A percentile compares a stretch with the other conserved stretches of the same genome.
Evolutionary conservation across 2,888 invertebrate genomes (phyloP).

Genomic region (Schizaphis graminum): DNA sequence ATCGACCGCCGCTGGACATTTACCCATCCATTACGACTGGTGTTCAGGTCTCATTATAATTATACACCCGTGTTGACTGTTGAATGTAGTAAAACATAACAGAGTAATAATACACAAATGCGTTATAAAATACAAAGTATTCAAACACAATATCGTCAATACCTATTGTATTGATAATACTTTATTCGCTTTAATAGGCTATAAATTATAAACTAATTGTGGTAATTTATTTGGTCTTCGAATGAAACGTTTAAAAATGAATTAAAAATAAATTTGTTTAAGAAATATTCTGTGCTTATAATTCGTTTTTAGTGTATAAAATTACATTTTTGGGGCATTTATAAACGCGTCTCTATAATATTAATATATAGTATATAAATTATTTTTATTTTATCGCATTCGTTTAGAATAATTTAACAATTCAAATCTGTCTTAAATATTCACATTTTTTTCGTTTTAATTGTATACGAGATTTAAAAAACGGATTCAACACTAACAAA

Average conservation of each 20-base stretch:
- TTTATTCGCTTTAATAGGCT: not conserved
- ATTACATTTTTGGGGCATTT: not conserved
- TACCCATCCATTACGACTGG: not conserved
- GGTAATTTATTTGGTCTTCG: not conserved
- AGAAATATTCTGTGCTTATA: not conserved
- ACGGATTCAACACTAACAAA: not conserved
- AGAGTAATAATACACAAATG: not conserved
- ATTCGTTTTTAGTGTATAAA: not conserved
- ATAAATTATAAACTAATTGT: not conserved
- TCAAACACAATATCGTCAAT: not conserved
- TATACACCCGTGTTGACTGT: not conserved
- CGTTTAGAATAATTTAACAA: not conserved
- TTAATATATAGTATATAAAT: no score
- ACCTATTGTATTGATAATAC: not conserved
- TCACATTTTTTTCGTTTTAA: not conserved
- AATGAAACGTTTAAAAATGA: not conserved
- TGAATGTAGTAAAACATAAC: not conserved
- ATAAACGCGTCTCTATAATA: not conserved
- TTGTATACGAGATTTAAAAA: not conserved
- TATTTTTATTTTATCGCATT: not conserved
- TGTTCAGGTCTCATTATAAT: not conserved
- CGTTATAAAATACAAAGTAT: not conserved
- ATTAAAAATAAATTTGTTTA: not conserved
- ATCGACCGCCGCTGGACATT: not conserved
- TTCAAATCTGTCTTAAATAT: not conserved